These are phyloP conservation scores for Epsilonema sp. DNA, from an alignment of 2,888 invertebrate species.

Conservation along the genomic window DNA sequence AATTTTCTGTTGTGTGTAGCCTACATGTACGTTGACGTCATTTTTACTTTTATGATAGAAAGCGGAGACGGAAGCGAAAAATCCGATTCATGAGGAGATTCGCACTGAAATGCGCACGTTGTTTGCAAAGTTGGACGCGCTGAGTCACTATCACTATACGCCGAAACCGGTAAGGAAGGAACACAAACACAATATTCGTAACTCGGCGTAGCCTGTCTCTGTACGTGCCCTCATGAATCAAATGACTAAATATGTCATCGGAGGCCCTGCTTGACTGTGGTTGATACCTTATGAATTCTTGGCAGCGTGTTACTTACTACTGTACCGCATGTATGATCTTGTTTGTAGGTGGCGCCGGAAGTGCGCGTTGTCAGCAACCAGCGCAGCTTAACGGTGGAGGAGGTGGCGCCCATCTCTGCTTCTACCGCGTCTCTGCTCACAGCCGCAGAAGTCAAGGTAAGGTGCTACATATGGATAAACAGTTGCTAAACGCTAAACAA, in stretches of 20 bases:
- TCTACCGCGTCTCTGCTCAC: conserved; percentile 66
- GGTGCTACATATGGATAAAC: no score
- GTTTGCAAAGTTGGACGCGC: conserved; percentile 64
- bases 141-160: conserved; percentile 77
- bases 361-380: conserved; percentile 68
- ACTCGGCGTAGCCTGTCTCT: no score
- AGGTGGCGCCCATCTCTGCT: conserved; percentile 65
- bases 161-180: conserved; percentile 44
- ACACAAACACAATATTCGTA: background rate
- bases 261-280: background rate
- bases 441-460: conserved; percentile 63
- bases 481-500: no score
- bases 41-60: no score
- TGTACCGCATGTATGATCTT: conserved; percentile 8
- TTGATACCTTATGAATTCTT: no score
- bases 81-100: conserved; percentile 56
- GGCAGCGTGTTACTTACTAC: no score
- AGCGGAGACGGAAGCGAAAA: conserved; percentile 34
- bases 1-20: no score
- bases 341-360: conserved; percentile 49
- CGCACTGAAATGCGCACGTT: conserved; percentile 49
- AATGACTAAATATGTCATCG: no score
- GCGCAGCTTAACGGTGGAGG: conserved; percentile 74
- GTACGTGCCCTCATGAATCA: no score
- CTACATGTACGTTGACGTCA: no score